Percentiles rank a stretch among this genome's conserved stretches.
These are phyloP conservation scores for Pasiphila rectangulata DNA, from an alignment of 2,888 invertebrate species.

Conservation along the genomic window DNA sequence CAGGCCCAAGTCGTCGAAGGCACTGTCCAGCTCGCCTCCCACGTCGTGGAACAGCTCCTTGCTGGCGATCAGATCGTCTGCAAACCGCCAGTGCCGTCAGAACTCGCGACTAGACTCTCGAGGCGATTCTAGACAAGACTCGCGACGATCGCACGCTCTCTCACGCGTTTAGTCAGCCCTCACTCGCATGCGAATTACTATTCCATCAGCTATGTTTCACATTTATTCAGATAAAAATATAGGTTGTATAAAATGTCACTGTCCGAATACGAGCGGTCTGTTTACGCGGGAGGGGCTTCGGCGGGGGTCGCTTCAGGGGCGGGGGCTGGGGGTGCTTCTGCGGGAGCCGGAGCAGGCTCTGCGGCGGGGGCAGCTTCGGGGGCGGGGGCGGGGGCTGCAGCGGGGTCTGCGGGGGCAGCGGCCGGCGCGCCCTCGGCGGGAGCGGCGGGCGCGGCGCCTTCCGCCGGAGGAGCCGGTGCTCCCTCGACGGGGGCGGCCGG, in stretches of 20 bases:
- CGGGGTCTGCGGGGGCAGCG: slow-evolving; percentile 29
- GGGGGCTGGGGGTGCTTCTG: slow-evolving; percentile 31
- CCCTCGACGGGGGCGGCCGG: slow-evolving; percentile 41
- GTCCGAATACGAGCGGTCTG: slow-evolving; percentile 15
- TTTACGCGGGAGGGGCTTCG: slow-evolving; percentile 34
- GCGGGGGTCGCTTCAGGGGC: slow-evolving; percentile 35
- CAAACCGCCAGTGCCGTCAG: slow-evolving; percentile 46
- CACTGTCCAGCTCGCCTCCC: slow-evolving; percentile 94
- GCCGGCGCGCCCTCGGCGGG: slow-evolving; percentile 33
- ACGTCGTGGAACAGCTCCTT: slow-evolving; percentile 96
- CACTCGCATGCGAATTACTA: slow-evolving; percentile 44
- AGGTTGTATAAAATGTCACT: slow-evolving; percentile 24
- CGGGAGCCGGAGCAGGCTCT: slow-evolving; percentile 31
- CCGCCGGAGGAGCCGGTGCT: slow-evolving; percentile 42
- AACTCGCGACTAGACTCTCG: neutral
- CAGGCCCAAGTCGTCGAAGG: slow-evolving; percentile 86
- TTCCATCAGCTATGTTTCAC: slow-evolving; percentile 75
- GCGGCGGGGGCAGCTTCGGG: slow-evolving; percentile 33
- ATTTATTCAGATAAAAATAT: slow-evolving; percentile 57
- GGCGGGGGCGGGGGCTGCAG: slow-evolving; percentile 34
- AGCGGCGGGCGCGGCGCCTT: slow-evolving; percentile 47
- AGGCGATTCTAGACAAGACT: no score
- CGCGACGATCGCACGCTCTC: neutral
- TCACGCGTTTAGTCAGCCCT: slow-evolving; percentile 13
- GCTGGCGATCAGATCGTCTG: slow-evolving; percentile 91